Percentiles rank a stretch among this genome's conserved stretches.
phyloP scores from a whole-genome alignment of 1,140 invertebrate genomes.

The Sitobion miscanthi region DNA sequence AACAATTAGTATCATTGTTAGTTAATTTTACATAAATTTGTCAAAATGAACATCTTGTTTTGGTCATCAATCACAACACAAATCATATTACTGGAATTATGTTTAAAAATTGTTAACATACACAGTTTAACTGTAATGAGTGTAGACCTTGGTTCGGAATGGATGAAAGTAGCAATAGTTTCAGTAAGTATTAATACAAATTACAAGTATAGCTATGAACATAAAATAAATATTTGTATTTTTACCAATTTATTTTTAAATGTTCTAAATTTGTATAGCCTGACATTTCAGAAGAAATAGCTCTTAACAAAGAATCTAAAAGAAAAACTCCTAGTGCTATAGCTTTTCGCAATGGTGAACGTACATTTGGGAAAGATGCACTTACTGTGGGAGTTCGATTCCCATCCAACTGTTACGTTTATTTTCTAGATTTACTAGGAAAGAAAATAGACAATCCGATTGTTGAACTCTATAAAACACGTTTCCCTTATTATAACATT shows the following conservation, averaged over 20 bases:
- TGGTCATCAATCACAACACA: not conserved
- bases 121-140: conserved; percentile 88
- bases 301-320: conserved; percentile 95
- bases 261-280: conserved; percentile 68
- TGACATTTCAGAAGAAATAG: conserved; percentile 99
- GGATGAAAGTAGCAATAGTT: conserved; percentile 94
- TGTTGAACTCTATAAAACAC: conserved; percentile 80
- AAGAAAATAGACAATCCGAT: conserved; percentile 92
- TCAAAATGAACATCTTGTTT: conserved; percentile 2
- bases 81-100: not conserved
- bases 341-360: conserved; percentile 87
- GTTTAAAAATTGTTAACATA: conserved; percentile 23
- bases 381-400: conserved; percentile 84
- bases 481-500: conserved; percentile 93
- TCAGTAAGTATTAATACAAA: conserved; percentile 68
- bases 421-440: conserved; percentile 88
- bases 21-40: too few species aligned
- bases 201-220: not conserved
- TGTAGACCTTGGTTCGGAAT: conserved; percentile 95
- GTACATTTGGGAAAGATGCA: conserved; percentile 94
- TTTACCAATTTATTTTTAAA: not conserved
- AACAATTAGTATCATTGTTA: too few species aligned
- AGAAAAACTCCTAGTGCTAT: conserved; percentile 93
- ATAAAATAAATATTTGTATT: too few species aligned
- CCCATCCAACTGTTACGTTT: conserved; percentile 85